Base-by-base conservation (phyloP, 1,140 invertebrate species). In the Physella acuta region DNA sequence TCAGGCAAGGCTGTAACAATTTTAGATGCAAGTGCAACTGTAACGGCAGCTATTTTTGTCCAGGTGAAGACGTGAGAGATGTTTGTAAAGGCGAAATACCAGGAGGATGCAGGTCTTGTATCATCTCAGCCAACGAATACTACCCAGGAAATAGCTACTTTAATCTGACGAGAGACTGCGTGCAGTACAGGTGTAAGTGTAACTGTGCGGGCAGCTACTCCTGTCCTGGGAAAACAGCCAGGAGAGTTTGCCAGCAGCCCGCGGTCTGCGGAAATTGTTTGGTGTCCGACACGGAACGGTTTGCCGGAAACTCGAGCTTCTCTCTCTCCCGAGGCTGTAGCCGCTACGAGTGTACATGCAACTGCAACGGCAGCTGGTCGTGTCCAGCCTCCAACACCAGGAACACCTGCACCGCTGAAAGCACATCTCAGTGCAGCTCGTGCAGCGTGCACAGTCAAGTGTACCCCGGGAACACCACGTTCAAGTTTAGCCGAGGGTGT, bases 31-130 rank as follows among this genome's bases (percentile, higher is more conserved):
- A 58, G 24, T 78, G 78, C 55, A 74, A 75, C 30, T 80, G 78
- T 67, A 73, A 77, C 28, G 76, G 78, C 0, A 72, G 73, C 20
- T 80, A 77, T 76, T 62, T 68, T 14, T 80, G 78, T 39, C 77
- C 79, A 2, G 75, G 73, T 24, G 66, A 74, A 52, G 61, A 61
- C 24, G 73, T 75, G 5, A 71, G 72, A 11, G 70, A 77, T 65
- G 71, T 72, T 8, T 80, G 79, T 52, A 63, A 65, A 16, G 70
- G 67, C 24, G 74, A 75, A 69, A 55, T 71, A 26, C 68, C 61
- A 16, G 73, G 73, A n/a, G 73, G 73, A 1, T 79, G 78, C 33
- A 39, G 66, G 8, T 68, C 72, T 20, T 79, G 78, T 61, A 55
- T 66, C 17, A 44, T 79, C n/a, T 70, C 70, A 14, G 60, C 62